Conservation (phyloP, 2,113 vertebrate genomes). For the Charina bottae region DNA sequence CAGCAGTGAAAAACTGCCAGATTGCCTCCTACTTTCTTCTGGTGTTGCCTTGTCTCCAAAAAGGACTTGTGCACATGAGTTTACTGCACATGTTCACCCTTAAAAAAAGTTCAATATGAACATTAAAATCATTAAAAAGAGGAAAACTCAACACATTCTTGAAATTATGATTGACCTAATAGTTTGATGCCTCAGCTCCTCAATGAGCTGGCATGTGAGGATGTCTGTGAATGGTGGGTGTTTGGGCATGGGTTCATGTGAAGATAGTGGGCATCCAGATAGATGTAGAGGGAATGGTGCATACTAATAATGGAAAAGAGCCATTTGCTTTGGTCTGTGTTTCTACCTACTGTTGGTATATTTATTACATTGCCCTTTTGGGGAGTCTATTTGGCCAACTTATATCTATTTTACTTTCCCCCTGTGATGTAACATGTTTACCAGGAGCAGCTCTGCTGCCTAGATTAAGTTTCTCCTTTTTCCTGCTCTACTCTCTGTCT, state of each 20-base stretch:
- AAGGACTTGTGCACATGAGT: neutral
- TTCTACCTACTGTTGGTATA: neutral
- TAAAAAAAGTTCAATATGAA: neutral
- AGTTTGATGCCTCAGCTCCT: neutral
- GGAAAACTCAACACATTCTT: neutral
- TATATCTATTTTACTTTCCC: neutral
- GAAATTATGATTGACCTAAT: neutral
- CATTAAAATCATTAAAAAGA: neutral
- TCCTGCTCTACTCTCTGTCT: neutral
- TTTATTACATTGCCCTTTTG: neutral
- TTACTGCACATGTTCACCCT: neutral
- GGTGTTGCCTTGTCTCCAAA: neutral
- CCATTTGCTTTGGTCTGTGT: neutral
- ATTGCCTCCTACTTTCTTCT: neutral
- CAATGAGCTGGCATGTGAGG: neutral
- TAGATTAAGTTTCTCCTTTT: neutral
- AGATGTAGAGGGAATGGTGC: neutral
- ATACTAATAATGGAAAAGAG: neutral
- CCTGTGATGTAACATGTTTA: conserved; percentile 5
- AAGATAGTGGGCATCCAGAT: neutral
- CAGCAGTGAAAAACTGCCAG: neutral
- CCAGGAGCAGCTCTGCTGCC: neutral
- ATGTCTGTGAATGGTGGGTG: neutral
- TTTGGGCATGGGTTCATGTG: neutral
- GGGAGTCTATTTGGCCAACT: neutral